A percentile compares a stretch with the other conserved stretches of the same genome.
phyloP scores from a whole-genome alignment of 2,888 invertebrate genomes.

The Pollenia angustigena region DNA sequence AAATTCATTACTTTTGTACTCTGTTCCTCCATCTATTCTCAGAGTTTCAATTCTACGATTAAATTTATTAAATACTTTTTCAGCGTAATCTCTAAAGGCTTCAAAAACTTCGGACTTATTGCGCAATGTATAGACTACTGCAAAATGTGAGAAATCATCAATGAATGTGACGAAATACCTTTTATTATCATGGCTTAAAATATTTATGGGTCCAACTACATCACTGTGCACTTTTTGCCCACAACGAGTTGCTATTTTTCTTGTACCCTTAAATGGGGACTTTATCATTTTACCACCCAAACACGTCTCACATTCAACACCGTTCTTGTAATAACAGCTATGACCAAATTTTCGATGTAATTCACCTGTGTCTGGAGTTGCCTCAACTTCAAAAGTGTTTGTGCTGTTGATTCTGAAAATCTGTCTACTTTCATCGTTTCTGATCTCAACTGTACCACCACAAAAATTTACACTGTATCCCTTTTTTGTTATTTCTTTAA shows the following conservation, averaged over 20 bases:
- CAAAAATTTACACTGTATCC: conserved; percentile 30
- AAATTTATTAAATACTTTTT: conserved; percentile 37
- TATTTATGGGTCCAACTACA: conserved; percentile 26
- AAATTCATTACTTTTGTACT: conserved; percentile 34
- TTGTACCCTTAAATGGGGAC: conserved; percentile 33
- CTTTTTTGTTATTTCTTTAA: conserved; percentile 33
- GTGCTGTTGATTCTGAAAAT: conserved; percentile 23
- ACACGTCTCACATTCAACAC: conserved; percentile 29
- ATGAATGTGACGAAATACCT: conserved; percentile 35
- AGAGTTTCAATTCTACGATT: conserved; percentile 21
- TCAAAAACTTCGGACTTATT: conserved; percentile 8
- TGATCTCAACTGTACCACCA: conserved; percentile 23
- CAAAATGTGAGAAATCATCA: conserved; percentile 25
- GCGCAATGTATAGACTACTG: conserved; percentile 18
- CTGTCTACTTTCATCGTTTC: conserved; percentile 17
- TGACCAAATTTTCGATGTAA: conserved; percentile 10
- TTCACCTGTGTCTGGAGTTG: conserved; percentile 1
- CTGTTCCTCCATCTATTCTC: conserved; percentile 28
- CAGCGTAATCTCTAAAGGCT: conserved; percentile 33
- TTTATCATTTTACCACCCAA: conserved; percentile 22
- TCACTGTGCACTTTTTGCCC: conserved; percentile 36
- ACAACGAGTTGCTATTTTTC: conserved; percentile 17
- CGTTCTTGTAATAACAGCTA: conserved; percentile 1
- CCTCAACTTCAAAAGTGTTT: conserved; percentile 31
- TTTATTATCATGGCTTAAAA: background rate